Base-by-base conservation (phyloP, 2,797 vertebrate genomes). In the Coregonus suidteri region DNA sequence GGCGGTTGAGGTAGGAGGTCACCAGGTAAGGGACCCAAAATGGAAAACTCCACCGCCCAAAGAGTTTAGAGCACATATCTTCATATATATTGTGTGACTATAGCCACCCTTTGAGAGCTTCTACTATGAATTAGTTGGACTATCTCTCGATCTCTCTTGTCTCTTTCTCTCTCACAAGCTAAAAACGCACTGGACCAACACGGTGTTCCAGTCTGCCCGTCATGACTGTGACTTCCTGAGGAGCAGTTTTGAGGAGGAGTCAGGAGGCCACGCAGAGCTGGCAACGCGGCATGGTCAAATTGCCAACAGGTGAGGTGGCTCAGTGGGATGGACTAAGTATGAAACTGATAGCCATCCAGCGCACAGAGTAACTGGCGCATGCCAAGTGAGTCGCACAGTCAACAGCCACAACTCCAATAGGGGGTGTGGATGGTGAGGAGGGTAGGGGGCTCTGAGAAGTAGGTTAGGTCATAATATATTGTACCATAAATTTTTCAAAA, bases 241-340 rank as follows among this genome's bases (percentile, higher is more conserved):
- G 94, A 94, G 75, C 94, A 94, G 77, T 94, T 94, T 92, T 0
- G 93, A 95, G 78, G 94, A 94, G 75, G 93, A 95, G 81, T n/a
- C 91, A 77, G 0, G 94, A 95, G 76, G 94, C 94, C 80, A 95
- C 94, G 91, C 93, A 0, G 94, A 94, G 83, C 84, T 94, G 0
- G 0, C 94, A 95, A 83, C 87, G 93, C 0, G 81, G 87, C 65
- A 89, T 94, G 82, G 82, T 95, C 94, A 86, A 94, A 94, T 86
- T 86, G 93, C 94, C 84, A 95, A 94, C 88, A 89, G 90, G 90
- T 0, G 94, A 95, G 83, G 94, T 95, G 83, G 93, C 94, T 69
- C 94, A 94, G 80, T 95, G 94, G 94, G 93, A n/a, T n/a, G 94
- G 77, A 92, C 87, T 77, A 95, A 94, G 82, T 95, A 93, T 1